Percentiles rank a stretch among this genome's conserved stretches.
phyloP scores from a whole-genome alignment of 1,140 invertebrate genomes.

The Heterodera schachtii region DNA sequence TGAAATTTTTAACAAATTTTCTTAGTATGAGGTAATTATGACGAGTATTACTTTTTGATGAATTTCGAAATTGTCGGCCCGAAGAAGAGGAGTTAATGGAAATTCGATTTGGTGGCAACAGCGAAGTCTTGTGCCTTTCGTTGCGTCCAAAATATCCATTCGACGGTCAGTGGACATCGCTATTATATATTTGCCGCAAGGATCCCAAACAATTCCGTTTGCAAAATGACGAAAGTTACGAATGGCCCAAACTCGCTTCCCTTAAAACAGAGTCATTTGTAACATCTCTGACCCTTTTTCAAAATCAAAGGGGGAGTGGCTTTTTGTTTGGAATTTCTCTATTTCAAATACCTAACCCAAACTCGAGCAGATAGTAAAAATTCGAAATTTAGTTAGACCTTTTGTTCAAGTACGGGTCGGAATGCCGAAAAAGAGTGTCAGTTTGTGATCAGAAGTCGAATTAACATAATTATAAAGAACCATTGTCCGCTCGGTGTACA shows the following conservation, averaged over 20 bases:
- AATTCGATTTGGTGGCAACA: constrained; percentile 37
- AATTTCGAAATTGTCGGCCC: constrained; percentile 10
- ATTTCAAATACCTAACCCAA: too few relatives aligned
- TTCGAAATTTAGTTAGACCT: too few relatives aligned
- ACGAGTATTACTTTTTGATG: constrained; percentile 10
- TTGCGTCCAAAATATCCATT: constrained; percentile 51
- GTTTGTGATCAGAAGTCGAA: too few relatives aligned
- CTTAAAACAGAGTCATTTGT: constrained; percentile 15
- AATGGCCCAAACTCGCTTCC: constrained; percentile 39
- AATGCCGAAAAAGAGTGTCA: too few relatives aligned
- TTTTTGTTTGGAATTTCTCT: too few relatives aligned
- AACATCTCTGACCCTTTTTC: neutral
- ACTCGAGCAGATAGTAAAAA: too few relatives aligned
- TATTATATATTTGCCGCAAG: constrained; percentile 51
- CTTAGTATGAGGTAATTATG: too few relatives aligned
- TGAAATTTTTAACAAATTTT: too few relatives aligned
- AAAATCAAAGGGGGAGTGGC: neutral
- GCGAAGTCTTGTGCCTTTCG: constrained; percentile 45
- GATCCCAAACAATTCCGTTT: constrained; percentile 51
- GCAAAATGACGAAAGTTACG: constrained; percentile 46
- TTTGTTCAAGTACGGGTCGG: neutral
- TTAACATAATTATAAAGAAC: constrained; percentile 30
- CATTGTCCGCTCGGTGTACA: constrained; percentile 37
- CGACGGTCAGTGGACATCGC: constrained; percentile 52
- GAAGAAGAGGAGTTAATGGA: constrained; percentile 27